Base-by-base conservation (phyloP, 1,140 invertebrate species). In the Bombus difficillimus region DNA sequence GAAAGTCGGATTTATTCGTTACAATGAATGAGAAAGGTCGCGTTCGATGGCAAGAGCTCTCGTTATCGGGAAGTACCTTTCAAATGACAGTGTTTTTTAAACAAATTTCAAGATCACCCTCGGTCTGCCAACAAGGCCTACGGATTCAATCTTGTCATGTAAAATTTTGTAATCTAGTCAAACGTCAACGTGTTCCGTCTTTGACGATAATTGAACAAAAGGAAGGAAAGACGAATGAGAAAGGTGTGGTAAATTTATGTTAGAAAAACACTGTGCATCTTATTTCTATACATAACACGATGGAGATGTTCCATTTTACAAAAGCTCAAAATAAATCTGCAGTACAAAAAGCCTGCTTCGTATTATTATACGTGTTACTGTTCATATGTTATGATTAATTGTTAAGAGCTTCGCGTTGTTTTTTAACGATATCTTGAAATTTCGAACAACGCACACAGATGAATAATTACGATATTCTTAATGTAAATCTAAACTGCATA, bases 391-490 rank as follows among this genome's bases (percentile, higher is more conserved):
- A 59, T 34, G 64, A 66, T 64, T 76, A 39, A 57, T 53, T n/a
- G 39, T 83, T 68, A 47, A 66, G n/a, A 25, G 25, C 68, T 62
- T 47, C 37, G 87, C 69, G 74, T 41, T 81, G 39, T 39, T 71
- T 81, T 81, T 69, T 68, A 47, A 66, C 18, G 18, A 59, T 75
- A 74, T n/a, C 18, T 59, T 69, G 47, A 71, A n/a, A 47, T 64
- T 86, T 62, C 41, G 77, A 80, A 53, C 72, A 68, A 83, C 85
- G 88, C 84, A 86, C 80, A 89, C 76, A 89, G 53, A 72, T 10
- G 28, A 28, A 34, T 18, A 66, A 66, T 53, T 86, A 80, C 28
- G 32, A 53, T 75, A 73, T 89, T 86, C 59, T 53, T 25, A 53
- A 74, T 81, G 47, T 69, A 69, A 88, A 34, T 74, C 59, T 43